Evolutionary conservation across 2,888 invertebrate species (phyloP).

Genomic region (Horisme vitalbata): DNA sequence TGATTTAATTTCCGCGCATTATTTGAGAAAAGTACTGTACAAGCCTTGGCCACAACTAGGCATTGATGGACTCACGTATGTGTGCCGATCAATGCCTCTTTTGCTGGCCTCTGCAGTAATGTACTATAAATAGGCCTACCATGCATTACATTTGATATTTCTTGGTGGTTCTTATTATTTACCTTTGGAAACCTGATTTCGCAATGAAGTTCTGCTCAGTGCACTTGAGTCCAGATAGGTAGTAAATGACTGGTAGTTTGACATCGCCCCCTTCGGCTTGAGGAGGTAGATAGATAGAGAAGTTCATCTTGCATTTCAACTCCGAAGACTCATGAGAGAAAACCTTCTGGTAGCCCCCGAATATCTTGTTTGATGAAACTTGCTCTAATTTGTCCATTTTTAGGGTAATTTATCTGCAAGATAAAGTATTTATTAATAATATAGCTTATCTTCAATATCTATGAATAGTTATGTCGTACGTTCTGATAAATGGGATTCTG

Average conservation of each 20-base stretch:
- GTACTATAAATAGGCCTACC: too few relatives aligned
- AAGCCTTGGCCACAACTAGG: too few relatives aligned
- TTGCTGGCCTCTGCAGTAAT: too few relatives aligned
- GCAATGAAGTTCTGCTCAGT: slow-evolving; percentile 97
- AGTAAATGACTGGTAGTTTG: slow-evolving; percentile 92
- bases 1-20: too few relatives aligned
- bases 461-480: too few relatives aligned
- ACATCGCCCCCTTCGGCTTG: slow-evolving; percentile 84
- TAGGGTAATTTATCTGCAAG: slow-evolving; percentile 19
- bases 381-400: slow-evolving; percentile 81
- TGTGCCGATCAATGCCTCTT: too few relatives aligned
- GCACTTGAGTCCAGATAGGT: slow-evolving; percentile 96
- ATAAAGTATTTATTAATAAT: too few relatives aligned
- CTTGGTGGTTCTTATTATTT: slow-evolving; percentile 6
- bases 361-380: slow-evolving; percentile 87
- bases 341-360: slow-evolving; percentile 93
- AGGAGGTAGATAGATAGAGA: slow-evolving; percentile 95
- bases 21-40: too few relatives aligned
- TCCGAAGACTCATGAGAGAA: slow-evolving; percentile 90
- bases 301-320: slow-evolving; percentile 95
- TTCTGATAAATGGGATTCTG: too few relatives aligned
- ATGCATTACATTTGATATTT: too few relatives aligned
- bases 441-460: too few relatives aligned
- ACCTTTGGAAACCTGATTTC: slow-evolving; percentile 96
- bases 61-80: too few relatives aligned